phyloP scores from a whole-genome alignment of 1,140 invertebrate genomes.

The Brachionus calyciflorus region DNA sequence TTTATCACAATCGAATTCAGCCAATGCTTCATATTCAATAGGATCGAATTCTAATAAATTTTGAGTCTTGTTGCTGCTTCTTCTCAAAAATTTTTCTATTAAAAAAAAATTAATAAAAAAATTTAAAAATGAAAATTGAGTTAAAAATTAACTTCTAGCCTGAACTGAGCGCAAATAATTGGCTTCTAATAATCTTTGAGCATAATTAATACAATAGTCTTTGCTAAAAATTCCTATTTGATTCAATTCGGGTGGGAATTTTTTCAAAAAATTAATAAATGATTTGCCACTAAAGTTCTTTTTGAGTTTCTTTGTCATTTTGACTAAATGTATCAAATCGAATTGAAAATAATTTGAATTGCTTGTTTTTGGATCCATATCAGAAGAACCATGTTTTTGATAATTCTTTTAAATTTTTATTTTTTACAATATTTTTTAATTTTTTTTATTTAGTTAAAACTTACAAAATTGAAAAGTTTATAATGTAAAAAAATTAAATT shows the following conservation, averaged over 20 bases:
- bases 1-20: neutral
- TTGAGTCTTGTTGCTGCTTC: too few species aligned
- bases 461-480: slow-evolving; percentile 46
- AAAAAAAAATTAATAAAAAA: neutral
- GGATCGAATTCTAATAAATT: too few species aligned
- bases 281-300: slow-evolving; percentile 35
- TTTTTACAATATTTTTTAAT: neutral
- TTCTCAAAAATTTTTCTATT: too few species aligned
- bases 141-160: neutral
- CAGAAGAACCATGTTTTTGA: neutral
- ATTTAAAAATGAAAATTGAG: neutral
- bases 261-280: slow-evolving; percentile 31
- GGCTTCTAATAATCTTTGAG: slow-evolving; percentile 11
- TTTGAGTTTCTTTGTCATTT: slow-evolving; percentile 21
- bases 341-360: too few species aligned
- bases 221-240: neutral
- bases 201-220: slow-evolving; percentile 23
- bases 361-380: too few species aligned
- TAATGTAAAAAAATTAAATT: slow-evolving; percentile 15
- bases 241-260: neutral
- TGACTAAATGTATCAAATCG: slow-evolving; percentile 32
- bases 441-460: neutral
- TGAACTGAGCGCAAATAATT: neutral
- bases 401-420: slow-evolving; percentile 13
- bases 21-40: neutral